Base-by-base conservation (phyloP, 2,113 vertebrate species). In the Zosterops pallidus region DNA sequence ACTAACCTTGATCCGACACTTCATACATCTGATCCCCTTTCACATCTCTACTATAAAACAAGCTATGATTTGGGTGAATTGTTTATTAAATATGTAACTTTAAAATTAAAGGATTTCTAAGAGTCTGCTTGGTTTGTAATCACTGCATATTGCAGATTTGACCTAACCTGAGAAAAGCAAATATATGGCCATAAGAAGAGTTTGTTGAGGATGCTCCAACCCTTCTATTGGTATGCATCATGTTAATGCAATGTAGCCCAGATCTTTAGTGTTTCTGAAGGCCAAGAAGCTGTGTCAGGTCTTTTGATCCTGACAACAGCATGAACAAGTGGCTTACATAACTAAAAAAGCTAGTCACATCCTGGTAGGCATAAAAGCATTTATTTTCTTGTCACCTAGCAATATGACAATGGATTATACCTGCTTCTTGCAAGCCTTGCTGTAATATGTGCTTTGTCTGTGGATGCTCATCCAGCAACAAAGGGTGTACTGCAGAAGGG, bases 311-410 rank as follows among this genome's bases (percentile, higher is more conserved):
- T 22, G 50, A 87, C 37, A 93, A 82, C 23, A 80, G 63, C 71
- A 62, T 24, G 29, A 96, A 69, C 3, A 13, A 91, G 59, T 1
- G 4, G 50, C 39, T 95, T 94, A 81, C 35, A 37, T 50, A 96
- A 96, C 46, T 74, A 79, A 83, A 2, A 4, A 4, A 86, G 55
- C 71, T 62, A 77, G 71, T 93, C 85, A 92, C 39, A 74, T 83
- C 79, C 76, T 29, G 31, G 55, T 39, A 92, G 63, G 64, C 83
- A 86, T 62, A 80, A 92, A 91, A 83, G 44, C 83, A 94, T 92
- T 76, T 94, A 75, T 93, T 95, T 95, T 92, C 79, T 65, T 80
- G 82, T 94, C 85, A 93, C 82, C 79, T 68, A 86, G 75, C 25
- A 72, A 94, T 90, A 60, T 15, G 41, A 86, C 88, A 92, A 72